Evolutionary conservation across 2,113 vertebrate species (phyloP), one percentile per base, ranked within the genome.

Genomic region (Nycticorax nycticorax): DNA sequence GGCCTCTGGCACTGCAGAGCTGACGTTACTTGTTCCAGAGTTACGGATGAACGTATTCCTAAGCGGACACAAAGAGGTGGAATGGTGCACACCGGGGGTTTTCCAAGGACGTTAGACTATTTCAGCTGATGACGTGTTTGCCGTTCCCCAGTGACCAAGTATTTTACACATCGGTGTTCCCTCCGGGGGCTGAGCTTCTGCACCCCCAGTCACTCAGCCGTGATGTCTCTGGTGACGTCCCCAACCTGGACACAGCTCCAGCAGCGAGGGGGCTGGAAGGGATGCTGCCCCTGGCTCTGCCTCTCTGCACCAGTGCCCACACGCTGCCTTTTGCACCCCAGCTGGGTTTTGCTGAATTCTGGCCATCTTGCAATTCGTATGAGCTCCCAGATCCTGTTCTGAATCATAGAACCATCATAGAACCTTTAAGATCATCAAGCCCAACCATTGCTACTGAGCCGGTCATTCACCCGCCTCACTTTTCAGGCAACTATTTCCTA

Each of bases 321-420:
- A 5, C 12, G 8, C 9, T 8, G 35, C 3, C 15, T 88, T 32
- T 24, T 23, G 13, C 39, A 63, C 33, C 14, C 16, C 28, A 8
- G 13, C 0, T 0, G 15, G 12, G 9, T 7, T 43, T 7, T 4
- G 10, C 3, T 56, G 59, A 62, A 82, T 75, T 35, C 37, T 72
- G 37, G 12, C 3, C 59, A 17, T 26, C 39, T 12, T 77, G 23
- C 23, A 48, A 9, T 3, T 32, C 15, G 0, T 8, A 10, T 2
- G 10, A 52, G 32, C 20, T 32, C 32, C 11, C 24, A 32, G 22
- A 39, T 10, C 6, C 2, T 66, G 56, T 48, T 27, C 59, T 41
- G 72, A 73, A 59, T 43, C 39, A 39, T 39, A 39, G 39, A 39
- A 39, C 39, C 39, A 39, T 39, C 39, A 39, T 11, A 39, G 39